phyloP scores from a whole-genome alignment of 2,797 vertebrate genomes.

The Dicrostonyx torquatus region DNA sequence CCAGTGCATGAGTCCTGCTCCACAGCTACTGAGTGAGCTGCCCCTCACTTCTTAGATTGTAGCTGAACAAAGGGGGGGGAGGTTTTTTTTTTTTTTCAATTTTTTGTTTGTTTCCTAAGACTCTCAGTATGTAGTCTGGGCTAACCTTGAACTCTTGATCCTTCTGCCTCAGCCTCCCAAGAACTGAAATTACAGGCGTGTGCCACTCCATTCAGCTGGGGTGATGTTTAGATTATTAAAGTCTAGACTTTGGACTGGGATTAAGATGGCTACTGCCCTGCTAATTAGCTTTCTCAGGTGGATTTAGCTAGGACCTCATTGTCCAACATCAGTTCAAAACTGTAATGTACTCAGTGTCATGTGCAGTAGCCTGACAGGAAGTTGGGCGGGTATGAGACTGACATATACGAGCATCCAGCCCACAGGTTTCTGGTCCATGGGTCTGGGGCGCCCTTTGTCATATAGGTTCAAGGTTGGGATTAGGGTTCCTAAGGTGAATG shows the following conservation, averaged over 20 bases:
- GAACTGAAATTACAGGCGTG: not conserved
- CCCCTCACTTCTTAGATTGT: not conserved
- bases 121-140: not conserved
- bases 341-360: not conserved
- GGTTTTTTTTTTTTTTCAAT: not conserved
- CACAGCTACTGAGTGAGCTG: not conserved
- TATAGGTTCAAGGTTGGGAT: not conserved
- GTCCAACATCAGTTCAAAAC: not conserved
- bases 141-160: not conserved
- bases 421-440: not conserved
- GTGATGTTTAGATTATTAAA: not conserved
- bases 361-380: not conserved
- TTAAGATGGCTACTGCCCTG: not conserved
- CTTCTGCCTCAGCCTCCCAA: not conserved
- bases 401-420: not conserved
- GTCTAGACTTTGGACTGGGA: not conserved
- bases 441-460: not conserved
- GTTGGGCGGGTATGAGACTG: not conserved
- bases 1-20: not conserved
- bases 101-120: not conserved
- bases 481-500: not conserved
- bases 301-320: conserved; percentile 2
- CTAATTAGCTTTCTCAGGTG: not conserved
- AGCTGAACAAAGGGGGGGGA: not conserved
- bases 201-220: not conserved